Percentiles rank a stretch among this genome's conserved stretches.
Conservation (phyloP, 2,888 invertebrate genomes). For the Leptogaster cylindrica region DNA sequence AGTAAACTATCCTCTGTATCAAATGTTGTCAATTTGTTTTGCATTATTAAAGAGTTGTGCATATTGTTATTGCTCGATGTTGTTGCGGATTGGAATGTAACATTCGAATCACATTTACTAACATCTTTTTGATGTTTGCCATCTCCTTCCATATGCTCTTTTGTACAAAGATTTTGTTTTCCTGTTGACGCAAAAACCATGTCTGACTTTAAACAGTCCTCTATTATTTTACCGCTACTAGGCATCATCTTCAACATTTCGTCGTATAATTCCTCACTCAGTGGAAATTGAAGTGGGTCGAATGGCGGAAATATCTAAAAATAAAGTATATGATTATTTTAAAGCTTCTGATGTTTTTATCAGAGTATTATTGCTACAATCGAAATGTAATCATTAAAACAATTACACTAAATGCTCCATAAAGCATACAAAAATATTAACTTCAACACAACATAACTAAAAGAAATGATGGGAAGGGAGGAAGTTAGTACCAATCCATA, state of each 20-base stretch:
- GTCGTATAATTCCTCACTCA: slow-evolving; percentile 72
- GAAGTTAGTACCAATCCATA: slow-evolving; percentile 14
- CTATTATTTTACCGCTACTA: slow-evolving; percentile 64
- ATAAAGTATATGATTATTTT: slow-evolving; percentile 49
- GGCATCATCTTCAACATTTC: slow-evolving; percentile 76
- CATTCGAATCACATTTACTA: neutral
- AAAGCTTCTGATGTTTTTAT: too few species aligned
- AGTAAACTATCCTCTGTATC: slow-evolving; percentile 32
- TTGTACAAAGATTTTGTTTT: slow-evolving; percentile 15
- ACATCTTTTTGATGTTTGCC: neutral
- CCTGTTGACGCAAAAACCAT: slow-evolving; percentile 43
- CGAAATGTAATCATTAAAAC: too few species aligned
- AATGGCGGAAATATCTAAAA: slow-evolving; percentile 73
- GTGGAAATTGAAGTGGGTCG: slow-evolving; percentile 77
- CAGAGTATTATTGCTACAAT: too few species aligned
- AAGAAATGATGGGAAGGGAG: too few species aligned
- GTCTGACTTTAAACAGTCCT: slow-evolving; percentile 49
- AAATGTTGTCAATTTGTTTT: slow-evolving; percentile 39
- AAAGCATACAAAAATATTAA: too few species aligned
- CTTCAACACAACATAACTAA: too few species aligned
- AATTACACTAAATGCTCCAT: too few species aligned
- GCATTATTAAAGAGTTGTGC: neutral
- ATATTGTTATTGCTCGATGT: neutral
- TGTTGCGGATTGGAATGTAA: neutral
- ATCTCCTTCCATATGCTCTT: neutral